Conservation (phyloP, 2,888 invertebrate species). For the Drosophila anomalipes region DNA sequence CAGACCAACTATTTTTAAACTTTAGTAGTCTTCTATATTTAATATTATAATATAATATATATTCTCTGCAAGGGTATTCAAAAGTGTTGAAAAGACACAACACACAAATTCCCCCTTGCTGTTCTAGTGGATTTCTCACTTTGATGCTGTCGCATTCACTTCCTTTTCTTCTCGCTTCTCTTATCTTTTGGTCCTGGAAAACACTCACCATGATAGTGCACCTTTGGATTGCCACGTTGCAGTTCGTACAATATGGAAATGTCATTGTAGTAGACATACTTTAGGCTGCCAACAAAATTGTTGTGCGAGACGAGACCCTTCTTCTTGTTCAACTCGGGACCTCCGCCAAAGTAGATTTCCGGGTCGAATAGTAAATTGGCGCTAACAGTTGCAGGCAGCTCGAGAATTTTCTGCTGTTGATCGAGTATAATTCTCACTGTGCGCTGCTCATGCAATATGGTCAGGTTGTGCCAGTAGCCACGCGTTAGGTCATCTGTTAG, state of each 20-base stretch:
- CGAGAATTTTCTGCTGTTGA: slow-evolving; percentile 89
- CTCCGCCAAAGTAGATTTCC: slow-evolving; percentile 96
- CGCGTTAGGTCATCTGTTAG: slow-evolving; percentile 90
- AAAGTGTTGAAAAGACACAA: slow-evolving; percentile 10
- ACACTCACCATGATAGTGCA: slow-evolving; percentile 89
- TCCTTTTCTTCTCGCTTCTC: neutral
- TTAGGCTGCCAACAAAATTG: slow-evolving; percentile 95
- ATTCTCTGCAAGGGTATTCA: slow-evolving; percentile 2
- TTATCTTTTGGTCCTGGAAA: neutral
- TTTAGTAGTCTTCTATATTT: neutral
- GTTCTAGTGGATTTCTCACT: neutral
- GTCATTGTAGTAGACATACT: slow-evolving; percentile 97
- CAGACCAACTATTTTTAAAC: too few relatives aligned
- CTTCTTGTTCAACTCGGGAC: slow-evolving; percentile 93
- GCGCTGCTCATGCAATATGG: slow-evolving; percentile 92
- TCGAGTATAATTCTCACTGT: slow-evolving; percentile 91
- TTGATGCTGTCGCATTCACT: neutral
- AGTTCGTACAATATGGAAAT: slow-evolving; percentile 95
- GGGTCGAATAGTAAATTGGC: slow-evolving; percentile 95
- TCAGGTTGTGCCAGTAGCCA: slow-evolving; percentile 95
- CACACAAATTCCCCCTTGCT: slow-evolving; percentile 7
- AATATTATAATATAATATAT: neutral
- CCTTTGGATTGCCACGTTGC: slow-evolving; percentile 93
- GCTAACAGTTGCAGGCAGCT: slow-evolving; percentile 87
- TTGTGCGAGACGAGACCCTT: slow-evolving; percentile 92